Conservation (phyloP, 2,113 vertebrate genomes). For the Carassius auratus region DNA sequence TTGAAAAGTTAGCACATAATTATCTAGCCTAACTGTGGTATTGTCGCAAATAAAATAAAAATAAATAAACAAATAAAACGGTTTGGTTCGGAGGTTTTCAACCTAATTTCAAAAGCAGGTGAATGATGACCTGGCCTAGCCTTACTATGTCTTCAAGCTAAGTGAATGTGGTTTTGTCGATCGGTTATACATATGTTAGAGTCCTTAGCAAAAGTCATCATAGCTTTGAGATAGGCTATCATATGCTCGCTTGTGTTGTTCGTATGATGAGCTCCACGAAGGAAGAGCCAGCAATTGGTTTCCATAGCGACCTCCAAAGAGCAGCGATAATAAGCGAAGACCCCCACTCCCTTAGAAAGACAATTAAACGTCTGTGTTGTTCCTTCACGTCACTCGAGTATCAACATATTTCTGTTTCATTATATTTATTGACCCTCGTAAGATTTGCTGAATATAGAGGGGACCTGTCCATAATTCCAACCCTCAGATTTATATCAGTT, state of each 20-base stretch:
- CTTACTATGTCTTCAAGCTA: background rate
- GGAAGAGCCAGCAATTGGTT: conserved; percentile 55
- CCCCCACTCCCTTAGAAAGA: conserved; percentile 33
- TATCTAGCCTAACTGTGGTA: background rate
- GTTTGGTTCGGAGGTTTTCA: background rate
- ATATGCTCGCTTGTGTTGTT: conserved; percentile 42
- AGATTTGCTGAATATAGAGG: background rate
- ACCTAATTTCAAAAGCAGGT: background rate
- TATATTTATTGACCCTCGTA: conserved; percentile 13
- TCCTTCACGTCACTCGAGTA: conserved; percentile 23
- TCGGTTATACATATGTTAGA: background rate
- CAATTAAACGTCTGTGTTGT: conserved; percentile 36
- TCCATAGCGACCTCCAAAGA: conserved; percentile 60
- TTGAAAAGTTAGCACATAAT: background rate
- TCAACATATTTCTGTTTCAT: conserved; percentile 40
- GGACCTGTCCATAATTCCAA: background rate
- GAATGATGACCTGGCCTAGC: background rate
- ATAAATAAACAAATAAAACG: background rate
- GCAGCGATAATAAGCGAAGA: conserved; percentile 54
- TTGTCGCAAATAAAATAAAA: background rate
- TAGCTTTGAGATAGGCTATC: conserved; percentile 37
- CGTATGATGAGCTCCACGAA: conserved; percentile 55
- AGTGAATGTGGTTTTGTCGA: background rate
- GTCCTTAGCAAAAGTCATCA: conserved; percentile 42
- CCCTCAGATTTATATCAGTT: background rate